Evolutionary conservation across 1,140 invertebrate species (phyloP).

Genomic region (Heliothis virescens): DNA sequence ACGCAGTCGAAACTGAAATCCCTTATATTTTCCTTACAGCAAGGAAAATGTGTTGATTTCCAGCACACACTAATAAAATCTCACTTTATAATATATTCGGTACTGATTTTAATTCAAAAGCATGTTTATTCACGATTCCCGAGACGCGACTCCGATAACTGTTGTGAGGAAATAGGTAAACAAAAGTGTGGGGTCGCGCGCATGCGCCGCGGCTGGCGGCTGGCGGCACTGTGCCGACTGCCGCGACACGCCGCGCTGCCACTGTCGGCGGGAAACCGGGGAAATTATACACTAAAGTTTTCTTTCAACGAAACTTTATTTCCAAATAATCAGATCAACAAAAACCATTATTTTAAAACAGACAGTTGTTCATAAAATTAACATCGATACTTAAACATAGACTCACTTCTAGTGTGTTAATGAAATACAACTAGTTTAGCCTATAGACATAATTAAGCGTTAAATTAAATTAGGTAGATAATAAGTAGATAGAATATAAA

Average conservation of each 20-base stretch:
- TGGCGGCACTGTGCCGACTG: constrained; percentile 7
- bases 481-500: not conserved
- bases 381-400: not conserved
- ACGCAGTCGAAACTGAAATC: not conserved
- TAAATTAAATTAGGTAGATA: not conserved
- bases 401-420: not conserved
- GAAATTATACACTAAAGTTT: not conserved
- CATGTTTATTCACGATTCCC: not conserved
- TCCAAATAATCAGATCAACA: constrained; percentile 18
- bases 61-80: not conserved
- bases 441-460: not conserved
- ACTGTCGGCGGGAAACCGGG: not conserved
- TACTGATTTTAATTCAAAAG: not conserved
- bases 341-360: constrained; percentile 10
- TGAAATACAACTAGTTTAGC: not conserved
- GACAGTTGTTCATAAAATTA: constrained; percentile 3
- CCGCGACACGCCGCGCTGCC: not conserved
- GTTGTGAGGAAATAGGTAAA: constrained; percentile 22
- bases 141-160: constrained; percentile 8
- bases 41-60: not conserved
- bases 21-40: not conserved
- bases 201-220: constrained; percentile 35
- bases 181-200: constrained; percentile 1
- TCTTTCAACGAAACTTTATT: constrained; percentile 9
- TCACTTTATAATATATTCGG: not conserved